A percentile compares a stretch with the other conserved stretches of the same genome.
phyloP scores from a whole-genome alignment of 2,888 invertebrate species.

The Melipona bicolor region DNA sequence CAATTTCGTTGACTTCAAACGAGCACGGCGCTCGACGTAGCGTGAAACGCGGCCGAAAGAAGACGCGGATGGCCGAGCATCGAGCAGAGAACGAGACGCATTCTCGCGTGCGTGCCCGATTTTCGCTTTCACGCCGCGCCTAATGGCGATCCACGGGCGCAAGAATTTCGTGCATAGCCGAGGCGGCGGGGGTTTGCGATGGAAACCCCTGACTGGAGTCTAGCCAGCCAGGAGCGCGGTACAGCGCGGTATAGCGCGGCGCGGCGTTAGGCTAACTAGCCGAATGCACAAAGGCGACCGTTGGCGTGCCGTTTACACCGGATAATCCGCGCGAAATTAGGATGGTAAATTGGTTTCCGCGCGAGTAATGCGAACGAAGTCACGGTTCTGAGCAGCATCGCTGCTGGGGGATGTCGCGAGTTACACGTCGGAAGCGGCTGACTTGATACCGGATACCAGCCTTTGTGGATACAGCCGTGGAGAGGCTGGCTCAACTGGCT shows the following conservation, averaged over 20 bases:
- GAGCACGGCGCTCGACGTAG: conserved; percentile 74
- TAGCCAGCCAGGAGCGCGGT: conserved; percentile 66
- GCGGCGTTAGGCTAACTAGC: conserved; percentile 79
- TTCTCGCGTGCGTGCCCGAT: conserved; percentile 12
- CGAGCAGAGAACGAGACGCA: neutral
- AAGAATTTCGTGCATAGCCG: conserved; percentile 49
- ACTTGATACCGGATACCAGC: conserved; percentile 50
- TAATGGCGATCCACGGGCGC: conserved; percentile 45
- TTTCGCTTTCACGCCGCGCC: conserved; percentile 24
- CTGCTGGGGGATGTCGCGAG: conserved; percentile 43
- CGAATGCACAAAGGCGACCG: conserved; percentile 56
- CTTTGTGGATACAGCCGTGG: conserved; percentile 35
- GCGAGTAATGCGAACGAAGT: conserved; percentile 58
- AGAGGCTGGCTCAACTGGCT: neutral
- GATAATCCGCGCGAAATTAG: conserved; percentile 78
- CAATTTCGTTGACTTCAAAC: conserved; percentile 75
- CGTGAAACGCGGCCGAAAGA: conserved; percentile 75
- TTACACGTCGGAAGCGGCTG: conserved; percentile 40
- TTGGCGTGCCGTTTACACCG: conserved; percentile 66
- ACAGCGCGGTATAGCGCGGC: too few relatives aligned
- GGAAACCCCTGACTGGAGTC: conserved; percentile 71
- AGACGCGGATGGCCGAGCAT: conserved; percentile 50
- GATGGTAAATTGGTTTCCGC: conserved; percentile 74
- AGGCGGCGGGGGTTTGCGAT: neutral
- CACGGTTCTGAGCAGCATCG: conserved; percentile 35